Evolutionary conservation across 2,113 vertebrate species (phyloP), one percentile per base, ranked within the genome.

Genomic region (Bombycilla garrulus): DNA sequence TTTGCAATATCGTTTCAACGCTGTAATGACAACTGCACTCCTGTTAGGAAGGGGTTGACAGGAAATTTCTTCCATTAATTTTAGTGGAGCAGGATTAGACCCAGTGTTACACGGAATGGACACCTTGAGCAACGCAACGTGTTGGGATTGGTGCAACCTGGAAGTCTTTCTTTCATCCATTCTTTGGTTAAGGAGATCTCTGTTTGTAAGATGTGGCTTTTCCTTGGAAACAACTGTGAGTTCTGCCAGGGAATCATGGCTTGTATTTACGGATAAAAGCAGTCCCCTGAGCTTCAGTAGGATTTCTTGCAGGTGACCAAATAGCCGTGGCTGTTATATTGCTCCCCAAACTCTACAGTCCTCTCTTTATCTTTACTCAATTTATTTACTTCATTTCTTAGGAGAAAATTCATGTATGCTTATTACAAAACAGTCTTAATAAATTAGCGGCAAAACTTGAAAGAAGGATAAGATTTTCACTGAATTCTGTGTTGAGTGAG

Each of bases 1-100:
- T 96, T 94, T 92, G 96, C 82, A 97, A 96, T 51, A 93, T 83
- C 3, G 0, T 96, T 94, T 94, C 92, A 93, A 74, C 92, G 78
- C 57, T 17, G 36, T 31, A 73, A 64, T 90, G 90, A 86, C 82
- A 78, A 19, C 56, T 92, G 9, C 2, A 1, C 69, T 83, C 12
- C 47, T 86, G 38, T 93, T 42, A 90, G 86, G 88, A 94, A 88
- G 82, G 7, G 21, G 56, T 31, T 83, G 86, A 93, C 80, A 94
- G 80, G 80, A 73, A 60, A 80, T 70, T 81, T 95, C 80, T 90
- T 88, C 86, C 60, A 58, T 56, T 86, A 25, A 35, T 82, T 81
- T 81, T 28, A 74, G 29, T 47, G 47, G 21, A 64, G 64, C 3
- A 23, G 69, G 80, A 86, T 88, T 92, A 86, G 56, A 42, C 19